Evolutionary conservation across 2,113 vertebrate species (phyloP), one percentile per base, ranked within the genome.

Genomic region (Uropsilus gracilis): DNA sequence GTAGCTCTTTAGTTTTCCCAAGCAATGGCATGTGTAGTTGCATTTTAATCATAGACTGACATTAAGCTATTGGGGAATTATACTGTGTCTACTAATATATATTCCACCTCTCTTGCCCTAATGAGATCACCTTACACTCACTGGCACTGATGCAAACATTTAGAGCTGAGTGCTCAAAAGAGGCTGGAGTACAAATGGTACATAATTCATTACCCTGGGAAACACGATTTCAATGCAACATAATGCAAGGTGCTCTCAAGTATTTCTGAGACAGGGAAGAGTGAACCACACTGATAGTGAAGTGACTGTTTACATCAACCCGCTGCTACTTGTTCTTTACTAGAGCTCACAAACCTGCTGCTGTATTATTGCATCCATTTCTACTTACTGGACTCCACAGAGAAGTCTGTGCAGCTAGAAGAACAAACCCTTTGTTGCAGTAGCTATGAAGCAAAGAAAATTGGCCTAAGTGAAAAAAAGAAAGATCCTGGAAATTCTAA

Each of bases 201-300:
- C 98, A 97, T 98, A 98, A 98, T 98, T 98, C 97, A 98, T 96
- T 11, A 97, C 96, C 97, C 98, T 95, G 97, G 97, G 98, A 98
- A 98, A 98, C 92, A 72, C 75, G 63, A 86, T 97, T 98, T 98
- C 97, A 98, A 95, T 96, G 78, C 95, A 96, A 94, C 96, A 98
- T 96, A 98, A 97, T 97, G 96, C 71, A 48, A 98, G 97, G 97
- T 98, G 95, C 95, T 97, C 97, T 98, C 97, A 97, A 98, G 97
- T 95, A 97, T 97, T 98, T 97, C 97, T 85, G 84, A 98, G 97
- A 92, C 97, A 97, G 95, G 95, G 95, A 98, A 95, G 96, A 98
- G 96, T 10, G 94, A 96, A 93, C 88, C 95, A 63, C 89, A 97
- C 98, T 96, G 96, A 96, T 71, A 37, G 92, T 98, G 97, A 98